Evolutionary conservation across 2,888 invertebrate genomes (phyloP).

Genomic region (Ectropis crepuscularia): DNA sequence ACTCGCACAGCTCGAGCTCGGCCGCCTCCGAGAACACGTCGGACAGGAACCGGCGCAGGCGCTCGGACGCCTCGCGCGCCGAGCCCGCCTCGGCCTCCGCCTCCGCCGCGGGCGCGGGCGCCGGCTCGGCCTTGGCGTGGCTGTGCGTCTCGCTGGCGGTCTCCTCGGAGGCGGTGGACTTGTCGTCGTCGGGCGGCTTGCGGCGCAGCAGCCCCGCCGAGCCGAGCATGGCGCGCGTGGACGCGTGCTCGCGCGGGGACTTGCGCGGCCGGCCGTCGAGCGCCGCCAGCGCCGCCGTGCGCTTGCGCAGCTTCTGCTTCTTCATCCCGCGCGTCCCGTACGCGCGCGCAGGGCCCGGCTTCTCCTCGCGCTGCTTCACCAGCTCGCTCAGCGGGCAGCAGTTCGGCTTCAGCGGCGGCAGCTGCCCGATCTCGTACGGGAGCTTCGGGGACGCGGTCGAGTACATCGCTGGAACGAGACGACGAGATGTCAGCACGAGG

Average conservation of each 20-base stretch:
- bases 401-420: conserved; percentile 86
- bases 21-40: conserved; percentile 76
- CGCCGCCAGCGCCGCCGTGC: conserved; percentile 63
- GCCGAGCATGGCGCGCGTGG: conserved; percentile 92
- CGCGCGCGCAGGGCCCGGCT: conserved; percentile 69
- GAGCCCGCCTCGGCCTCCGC: conserved; percentile 67
- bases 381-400: conserved; percentile 80
- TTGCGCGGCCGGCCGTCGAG: conserved; percentile 88
- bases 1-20: conserved; percentile 79
- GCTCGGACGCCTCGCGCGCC: conserved; percentile 68
- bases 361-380: conserved; percentile 71
- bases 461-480: conserved; percentile 77
- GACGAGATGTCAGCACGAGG: conserved; percentile 10
- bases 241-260: conserved; percentile 94
- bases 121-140: conserved; percentile 62
- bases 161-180: conserved; percentile 79
- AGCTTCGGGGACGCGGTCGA: conserved; percentile 87
- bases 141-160: conserved; percentile 69
- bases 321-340: conserved; percentile 77
- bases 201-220: conserved; percentile 84
- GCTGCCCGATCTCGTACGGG: conserved; percentile 90
- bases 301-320: conserved; percentile 65
- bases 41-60: conserved; percentile 74
- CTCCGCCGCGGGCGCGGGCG: conserved; percentile 64
- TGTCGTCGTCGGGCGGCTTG: conserved; percentile 72